phyloP scores from a whole-genome alignment of 2,113 vertebrate species.

The Colinus virginianus region DNA sequence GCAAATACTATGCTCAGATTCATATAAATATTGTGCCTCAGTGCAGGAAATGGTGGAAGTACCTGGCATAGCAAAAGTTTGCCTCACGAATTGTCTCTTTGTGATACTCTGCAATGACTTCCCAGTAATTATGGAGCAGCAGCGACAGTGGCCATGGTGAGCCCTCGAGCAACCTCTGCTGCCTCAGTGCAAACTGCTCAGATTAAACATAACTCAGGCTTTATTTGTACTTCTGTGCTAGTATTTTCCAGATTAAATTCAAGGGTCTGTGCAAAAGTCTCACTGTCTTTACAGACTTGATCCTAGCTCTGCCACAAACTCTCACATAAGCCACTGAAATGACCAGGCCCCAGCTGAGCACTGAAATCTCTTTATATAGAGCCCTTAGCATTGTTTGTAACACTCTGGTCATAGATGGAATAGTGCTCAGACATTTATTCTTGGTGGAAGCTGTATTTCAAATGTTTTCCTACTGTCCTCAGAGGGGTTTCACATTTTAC shows the following conservation, averaged over 20 bases:
- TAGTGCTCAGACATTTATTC: neutral
- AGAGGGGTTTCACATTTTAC: neutral
- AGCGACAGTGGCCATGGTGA: neutral
- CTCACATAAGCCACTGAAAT: neutral
- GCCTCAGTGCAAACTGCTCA: neutral
- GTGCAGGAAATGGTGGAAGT: neutral
- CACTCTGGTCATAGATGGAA: neutral
- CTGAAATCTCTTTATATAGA: neutral
- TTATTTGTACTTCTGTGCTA: neutral
- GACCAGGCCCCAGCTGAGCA: neutral
- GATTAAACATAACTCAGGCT: neutral
- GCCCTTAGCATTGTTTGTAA: neutral
- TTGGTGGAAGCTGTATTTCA: neutral
- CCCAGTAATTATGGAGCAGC: neutral
- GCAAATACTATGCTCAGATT: neutral
- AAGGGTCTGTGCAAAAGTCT: neutral
- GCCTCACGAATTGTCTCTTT: neutral
- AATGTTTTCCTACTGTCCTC: neutral
- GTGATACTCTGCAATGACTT: neutral
- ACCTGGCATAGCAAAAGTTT: neutral
- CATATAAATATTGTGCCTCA: neutral
- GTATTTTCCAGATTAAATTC: neutral
- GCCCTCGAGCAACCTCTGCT: neutral
- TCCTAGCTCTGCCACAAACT: neutral
- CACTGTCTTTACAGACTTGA: neutral